phyloP scores from a whole-genome alignment of 2,113 vertebrate species.

The Lampris megalopsis region DNA sequence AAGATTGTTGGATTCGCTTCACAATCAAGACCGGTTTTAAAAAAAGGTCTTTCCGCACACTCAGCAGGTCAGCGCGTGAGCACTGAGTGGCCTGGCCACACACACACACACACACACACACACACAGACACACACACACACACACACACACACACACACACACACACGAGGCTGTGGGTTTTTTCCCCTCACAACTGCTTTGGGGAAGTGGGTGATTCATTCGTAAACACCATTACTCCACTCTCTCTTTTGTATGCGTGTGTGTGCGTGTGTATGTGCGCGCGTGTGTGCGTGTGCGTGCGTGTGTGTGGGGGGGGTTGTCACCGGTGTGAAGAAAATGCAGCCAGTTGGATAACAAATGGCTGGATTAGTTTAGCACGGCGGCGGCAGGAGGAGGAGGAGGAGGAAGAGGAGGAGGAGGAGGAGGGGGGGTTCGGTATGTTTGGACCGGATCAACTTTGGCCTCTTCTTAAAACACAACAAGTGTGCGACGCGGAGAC shows the following conservation, averaged over 20 bases:
- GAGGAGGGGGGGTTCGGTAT: conserved; percentile 36
- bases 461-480: conserved; percentile 9
- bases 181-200: neutral
- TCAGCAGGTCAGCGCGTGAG: conserved; percentile 25
- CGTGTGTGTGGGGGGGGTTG: neutral
- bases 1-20: conserved; percentile 75
- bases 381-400: neutral
- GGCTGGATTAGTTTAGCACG: too few relatives aligned
- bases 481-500: conserved; percentile 20
- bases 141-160: conserved; percentile 22
- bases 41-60: conserved; percentile 42
- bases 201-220: too few relatives aligned
- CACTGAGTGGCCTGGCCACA: neutral
- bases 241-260: too few relatives aligned
- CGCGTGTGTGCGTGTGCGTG: neutral
- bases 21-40: conserved; percentile 69
- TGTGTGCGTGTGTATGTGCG: too few relatives aligned
- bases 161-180: neutral
- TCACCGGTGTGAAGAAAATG: neutral
- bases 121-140: conserved; percentile 23
- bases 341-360: neutral
- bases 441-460: neutral
- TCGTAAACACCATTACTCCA: neutral
- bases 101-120: neutral
- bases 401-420: conserved; percentile 39